phyloP scores from a whole-genome alignment of 2,797 vertebrate genomes.

The Diplodus sargus region DNA sequence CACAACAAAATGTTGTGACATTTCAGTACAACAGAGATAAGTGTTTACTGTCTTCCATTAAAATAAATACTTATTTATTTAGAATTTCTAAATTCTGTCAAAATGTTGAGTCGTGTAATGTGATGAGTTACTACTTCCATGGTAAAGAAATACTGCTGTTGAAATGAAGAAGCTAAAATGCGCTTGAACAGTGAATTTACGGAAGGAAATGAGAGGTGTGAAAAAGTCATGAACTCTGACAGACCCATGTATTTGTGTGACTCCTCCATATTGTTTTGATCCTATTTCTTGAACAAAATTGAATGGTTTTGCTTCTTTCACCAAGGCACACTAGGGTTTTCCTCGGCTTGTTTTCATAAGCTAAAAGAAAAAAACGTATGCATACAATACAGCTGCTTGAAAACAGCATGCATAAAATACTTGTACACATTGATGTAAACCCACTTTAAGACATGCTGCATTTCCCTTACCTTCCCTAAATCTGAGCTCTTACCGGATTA shows the following conservation, averaged over 20 bases:
- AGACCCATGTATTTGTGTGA: not conserved
- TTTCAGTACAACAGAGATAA: not conserved
- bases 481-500: conserved; percentile 34
- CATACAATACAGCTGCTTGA: not conserved
- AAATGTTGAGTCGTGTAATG: not conserved
- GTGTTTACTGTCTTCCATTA: not conserved
- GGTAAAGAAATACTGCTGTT: not conserved
- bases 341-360: conserved; percentile 2
- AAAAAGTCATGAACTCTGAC: not conserved
- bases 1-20: not conserved
- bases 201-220: conserved; percentile 10
- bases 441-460: conserved; percentile 9
- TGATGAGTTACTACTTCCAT: not conserved
- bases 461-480: not conserved
- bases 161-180: not conserved
- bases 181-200: not conserved
- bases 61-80: not conserved
- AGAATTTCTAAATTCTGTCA: not conserved
- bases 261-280: not conserved
- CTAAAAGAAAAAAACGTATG: not conserved
- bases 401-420: conserved; percentile 1
- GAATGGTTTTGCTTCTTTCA: not conserved
- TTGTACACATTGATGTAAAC: conserved; percentile 15
- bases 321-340: not conserved
- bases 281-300: not conserved